Percentiles rank a stretch among this genome's conserved stretches.
phyloP scores from a whole-genome alignment of 2,888 invertebrate genomes.

The Ramazzottius varieornatus region DNA sequence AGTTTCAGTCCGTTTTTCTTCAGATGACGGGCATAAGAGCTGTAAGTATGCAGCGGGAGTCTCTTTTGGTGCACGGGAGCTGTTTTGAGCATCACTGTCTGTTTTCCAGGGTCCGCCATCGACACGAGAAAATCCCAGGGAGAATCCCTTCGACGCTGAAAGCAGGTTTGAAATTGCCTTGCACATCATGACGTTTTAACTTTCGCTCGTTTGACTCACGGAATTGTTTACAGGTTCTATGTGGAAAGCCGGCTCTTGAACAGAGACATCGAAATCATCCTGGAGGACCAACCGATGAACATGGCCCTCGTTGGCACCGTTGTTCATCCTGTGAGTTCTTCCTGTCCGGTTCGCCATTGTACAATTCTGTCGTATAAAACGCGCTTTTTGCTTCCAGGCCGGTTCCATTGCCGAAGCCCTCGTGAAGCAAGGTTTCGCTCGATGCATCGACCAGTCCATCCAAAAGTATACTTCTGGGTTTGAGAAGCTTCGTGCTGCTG shows the following conservation, averaged over 20 bases:
- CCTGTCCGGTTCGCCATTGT: too few relatives aligned
- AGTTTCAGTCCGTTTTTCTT: constrained; percentile 64
- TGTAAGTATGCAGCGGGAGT: constrained; percentile 7
- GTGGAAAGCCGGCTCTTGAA: constrained; percentile 73
- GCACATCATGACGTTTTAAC: too few relatives aligned
- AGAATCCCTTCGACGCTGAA: constrained; percentile 56
- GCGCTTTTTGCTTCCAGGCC: constrained; percentile 22
- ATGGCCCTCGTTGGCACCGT: constrained; percentile 83
- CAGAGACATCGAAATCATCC: constrained; percentile 56
- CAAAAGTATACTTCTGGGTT: constrained; percentile 51
- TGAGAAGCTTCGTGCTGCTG: constrained; percentile 53
- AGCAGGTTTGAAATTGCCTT: too few relatives aligned
- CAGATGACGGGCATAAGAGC: constrained; percentile 69
- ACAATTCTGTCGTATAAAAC: too few relatives aligned
- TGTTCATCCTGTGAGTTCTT: constrained; percentile 49
- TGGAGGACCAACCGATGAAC: constrained; percentile 72
- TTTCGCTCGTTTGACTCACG: too few relatives aligned
- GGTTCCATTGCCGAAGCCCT: constrained; percentile 78
- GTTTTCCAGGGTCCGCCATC: constrained; percentile 31
- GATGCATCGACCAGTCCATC: constrained; percentile 78
- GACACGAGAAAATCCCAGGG: constrained; percentile 38
- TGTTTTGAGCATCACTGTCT: constrained; percentile 7
- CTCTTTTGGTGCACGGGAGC: background rate
- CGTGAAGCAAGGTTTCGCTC: constrained; percentile 64
- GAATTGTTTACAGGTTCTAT: constrained; percentile 69